phyloP scores from a whole-genome alignment of 2,113 vertebrate species.

The Tympanuchus pallidicinctus region DNA sequence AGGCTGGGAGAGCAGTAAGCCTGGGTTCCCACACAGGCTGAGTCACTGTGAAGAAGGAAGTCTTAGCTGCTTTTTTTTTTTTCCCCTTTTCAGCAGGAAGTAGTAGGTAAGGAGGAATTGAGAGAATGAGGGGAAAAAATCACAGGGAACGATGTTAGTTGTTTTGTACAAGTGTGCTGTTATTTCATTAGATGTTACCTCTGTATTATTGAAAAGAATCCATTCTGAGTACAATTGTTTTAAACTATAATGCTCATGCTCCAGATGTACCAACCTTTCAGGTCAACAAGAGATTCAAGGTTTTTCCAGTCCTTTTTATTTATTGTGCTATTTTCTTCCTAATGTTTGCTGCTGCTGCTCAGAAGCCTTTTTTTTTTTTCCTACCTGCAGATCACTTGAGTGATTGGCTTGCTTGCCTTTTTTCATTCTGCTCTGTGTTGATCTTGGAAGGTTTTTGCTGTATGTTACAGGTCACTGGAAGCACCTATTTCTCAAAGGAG shows the following conservation, averaged over 20 bases:
- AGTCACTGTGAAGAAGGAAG: not conserved
- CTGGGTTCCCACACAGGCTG: not conserved
- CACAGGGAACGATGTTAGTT: not conserved
- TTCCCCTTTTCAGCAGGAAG: not conserved
- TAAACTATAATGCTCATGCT: not conserved
- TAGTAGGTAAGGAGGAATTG: not conserved
- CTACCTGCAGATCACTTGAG: not conserved
- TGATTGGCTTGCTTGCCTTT: not conserved
- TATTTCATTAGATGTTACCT: not conserved
- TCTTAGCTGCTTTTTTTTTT: not conserved
- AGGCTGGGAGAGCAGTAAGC: not conserved
- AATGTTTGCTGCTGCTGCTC: not conserved
- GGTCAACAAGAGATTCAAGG: not conserved
- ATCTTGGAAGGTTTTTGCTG: not conserved
- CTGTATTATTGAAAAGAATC: not conserved
- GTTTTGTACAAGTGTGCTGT: not conserved
- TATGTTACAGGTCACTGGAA: not conserved
- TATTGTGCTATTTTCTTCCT: not conserved
- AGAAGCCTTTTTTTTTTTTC: fast-evolving
- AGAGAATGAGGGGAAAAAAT: not conserved
- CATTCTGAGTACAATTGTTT: not conserved
- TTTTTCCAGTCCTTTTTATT: not conserved
- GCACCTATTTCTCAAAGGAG: not conserved
- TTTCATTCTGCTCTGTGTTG: not conserved
- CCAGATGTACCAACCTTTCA: not conserved